Conservation (phyloP, 2,113 vertebrate genomes). For the Saguinus imperator region DNA sequence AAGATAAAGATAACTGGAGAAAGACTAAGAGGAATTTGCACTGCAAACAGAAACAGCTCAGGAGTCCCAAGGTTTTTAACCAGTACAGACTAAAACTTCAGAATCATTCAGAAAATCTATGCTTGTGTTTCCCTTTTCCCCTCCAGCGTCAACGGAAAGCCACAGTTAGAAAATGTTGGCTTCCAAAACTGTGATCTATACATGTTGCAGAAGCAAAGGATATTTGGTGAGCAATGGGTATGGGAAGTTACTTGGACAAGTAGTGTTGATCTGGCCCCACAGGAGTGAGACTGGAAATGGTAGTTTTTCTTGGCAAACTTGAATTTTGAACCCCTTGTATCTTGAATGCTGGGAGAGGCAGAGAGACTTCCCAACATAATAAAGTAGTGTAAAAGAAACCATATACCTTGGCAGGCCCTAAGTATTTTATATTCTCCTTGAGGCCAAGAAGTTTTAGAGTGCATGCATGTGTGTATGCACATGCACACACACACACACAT, state of each 20-base stretch:
- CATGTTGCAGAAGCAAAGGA: background rate
- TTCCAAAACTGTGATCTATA: slow-evolving; percentile 4
- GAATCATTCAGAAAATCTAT: too few relatives aligned
- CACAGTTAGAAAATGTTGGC: background rate
- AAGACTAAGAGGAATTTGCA: background rate
- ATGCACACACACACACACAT: background rate
- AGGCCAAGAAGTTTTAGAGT: background rate
- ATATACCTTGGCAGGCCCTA: background rate
- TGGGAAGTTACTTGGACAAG: slow-evolving; percentile 29
- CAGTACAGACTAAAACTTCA: fast-evolving
- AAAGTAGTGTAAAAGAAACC: slow-evolving; percentile 51
- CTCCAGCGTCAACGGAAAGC: too few relatives aligned
- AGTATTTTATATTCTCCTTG: background rate
- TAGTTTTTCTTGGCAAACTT: slow-evolving; percentile 54
- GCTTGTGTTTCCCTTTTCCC: too few relatives aligned
- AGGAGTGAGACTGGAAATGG: fast-evolving
- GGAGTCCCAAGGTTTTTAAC: background rate
- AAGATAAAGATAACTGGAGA: background rate
- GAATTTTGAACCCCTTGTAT: background rate
- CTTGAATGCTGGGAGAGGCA: background rate
- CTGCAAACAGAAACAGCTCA: background rate
- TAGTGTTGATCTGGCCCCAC: fast-evolving
- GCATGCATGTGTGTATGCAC: fast-evolving
- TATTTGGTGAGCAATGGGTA: background rate
- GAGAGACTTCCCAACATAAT: slow-evolving; percentile 39